Base-by-base conservation (phyloP, 1,140 invertebrate genomes). In the Drosophila hydei region DNA sequence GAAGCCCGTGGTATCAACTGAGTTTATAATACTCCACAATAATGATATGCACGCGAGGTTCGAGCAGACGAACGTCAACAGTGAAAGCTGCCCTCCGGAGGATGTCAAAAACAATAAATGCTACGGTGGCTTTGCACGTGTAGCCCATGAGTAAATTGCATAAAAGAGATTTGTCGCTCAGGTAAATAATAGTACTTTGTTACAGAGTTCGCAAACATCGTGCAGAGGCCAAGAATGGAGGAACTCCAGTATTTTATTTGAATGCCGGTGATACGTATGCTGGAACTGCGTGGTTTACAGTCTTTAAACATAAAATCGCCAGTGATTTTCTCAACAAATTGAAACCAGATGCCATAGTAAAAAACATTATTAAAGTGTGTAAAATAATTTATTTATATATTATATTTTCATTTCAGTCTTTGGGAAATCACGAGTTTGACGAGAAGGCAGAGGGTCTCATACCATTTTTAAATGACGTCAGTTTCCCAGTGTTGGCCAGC, bases 361-460 rank as follows among this genome's bases (percentile, higher is more conserved):
- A 94, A 93, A 85, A 8, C 7, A 11, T 3, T n/a, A 8, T 2
- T 42, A 5, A 4, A 43, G 9, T 40, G 2, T 14, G 6, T 11
- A 0, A 9, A 6, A 14, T 5, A 11, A 18, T 9, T 14, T 9
- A 36, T 6, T 3, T 14, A 25, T 7, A 18, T 42, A 11, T 12
- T 23, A 3, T 42, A 0, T 1, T 8, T 19, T 6, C 18, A 19
- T 52, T 93, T 67, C 91, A 98, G 97, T 95, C 95, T 18, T 92
- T 99, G 55, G 98, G 98, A 18, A 99, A 99, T 85, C 98, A 99
- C 79, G 98, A 99, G 91, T 98, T 99, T 78, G 98, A 98, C 89
- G 94, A 96, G 54, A 95, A 95, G 1, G 92, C 96, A 0, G 89
- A 91, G 0, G 96, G 95, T 5, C 87, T 98, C 1, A 92, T 95